Conservation (phyloP, 2,113 vertebrate genomes). For the Misgurnus mizolepis region DNA sequence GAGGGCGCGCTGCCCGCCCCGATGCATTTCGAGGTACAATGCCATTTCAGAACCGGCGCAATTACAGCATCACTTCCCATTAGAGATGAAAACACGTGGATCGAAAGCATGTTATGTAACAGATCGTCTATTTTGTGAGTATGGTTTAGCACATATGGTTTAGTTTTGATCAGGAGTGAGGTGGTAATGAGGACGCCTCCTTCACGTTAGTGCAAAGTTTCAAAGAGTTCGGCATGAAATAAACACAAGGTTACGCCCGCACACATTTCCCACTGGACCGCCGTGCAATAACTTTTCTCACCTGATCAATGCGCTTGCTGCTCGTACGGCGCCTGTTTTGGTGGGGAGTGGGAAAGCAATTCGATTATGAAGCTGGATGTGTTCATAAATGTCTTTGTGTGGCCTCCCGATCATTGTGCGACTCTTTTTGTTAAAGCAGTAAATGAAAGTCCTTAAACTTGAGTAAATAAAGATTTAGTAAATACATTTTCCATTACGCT, state of each 20-base stretch:
- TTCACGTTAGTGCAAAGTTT: constrained; percentile 41
- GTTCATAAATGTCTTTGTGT: constrained; percentile 47
- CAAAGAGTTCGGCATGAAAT: constrained; percentile 52
- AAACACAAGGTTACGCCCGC: constrained; percentile 27
- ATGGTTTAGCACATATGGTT: not conserved
- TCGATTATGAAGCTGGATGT: constrained; percentile 45
- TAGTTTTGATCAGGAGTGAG: not conserved
- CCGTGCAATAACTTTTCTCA: constrained; percentile 38
- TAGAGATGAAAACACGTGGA: constrained; percentile 4
- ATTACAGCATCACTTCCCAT: constrained; percentile 6
- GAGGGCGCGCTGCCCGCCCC: not conserved
- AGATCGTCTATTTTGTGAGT: not conserved
- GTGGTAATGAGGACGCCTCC: constrained; percentile 31
- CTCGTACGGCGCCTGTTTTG: constrained; percentile 24
- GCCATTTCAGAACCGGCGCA: not conserved
- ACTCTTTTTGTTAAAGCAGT: constrained; percentile 39
- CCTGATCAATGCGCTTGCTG: constrained; percentile 48
- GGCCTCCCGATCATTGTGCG: constrained; percentile 24
- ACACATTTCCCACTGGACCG: constrained; percentile 28
- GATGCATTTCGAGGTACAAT: not conserved
- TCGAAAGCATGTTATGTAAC: constrained; percentile 3
- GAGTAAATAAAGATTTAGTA: not conserved
- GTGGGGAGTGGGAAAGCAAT: constrained; percentile 44
- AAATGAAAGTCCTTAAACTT: constrained; percentile 41
- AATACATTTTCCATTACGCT: constrained; percentile 34